Base-by-base conservation (phyloP, 2,888 invertebrate species). In the Lamproptera curius region DNA sequence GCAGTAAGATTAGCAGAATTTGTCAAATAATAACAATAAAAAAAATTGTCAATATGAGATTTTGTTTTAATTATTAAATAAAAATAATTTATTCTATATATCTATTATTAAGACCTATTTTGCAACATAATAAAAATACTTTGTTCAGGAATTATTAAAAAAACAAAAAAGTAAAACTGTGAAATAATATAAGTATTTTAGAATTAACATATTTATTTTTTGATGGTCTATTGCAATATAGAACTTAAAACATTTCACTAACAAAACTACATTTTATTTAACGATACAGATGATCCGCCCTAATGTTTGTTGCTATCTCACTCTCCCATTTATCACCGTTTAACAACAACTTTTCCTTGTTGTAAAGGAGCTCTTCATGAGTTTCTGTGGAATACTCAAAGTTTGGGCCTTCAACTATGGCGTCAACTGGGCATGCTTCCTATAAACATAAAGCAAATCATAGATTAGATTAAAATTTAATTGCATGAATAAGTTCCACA, bases 301-400 rank as follows among this genome's bases (percentile, higher is more conserved):
- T 94, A 62, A 99, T 94, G 83, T 99, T 99, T 14, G 96, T 92
- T 9, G 99, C 99, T 54, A 99, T 98, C 87, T 99, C 99, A 6
- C 96, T 95, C 85, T 99, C 99, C 99, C 99, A 99, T 74, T 95
- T 97, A 79, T 99, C 99, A 13, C 99, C 99, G 75, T 99, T 99
- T 61, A 91, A 92, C 44, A 99, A 88, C 33, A 99, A 89, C 67
- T 99, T 99, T n/a, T 99, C 99, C 81, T 99, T 99, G 81, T 99
- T 99, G 88, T 99, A 99, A 15, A 99, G 88, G 53, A 99, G 89
- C 73, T 99, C 99, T 79, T 99, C 99, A 70, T 98, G 98, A 10
- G 98, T 99, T 89, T 99, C 99, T 0, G 99, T 99, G 1, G 99
- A 98, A 85, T 97, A 99, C 83, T 99, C 99, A 78, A 99, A 99